Evolutionary conservation across 1,140 invertebrate species (phyloP), one percentile per base, ranked within the genome.

Genomic region (Eriocheir sinensis): DNA sequence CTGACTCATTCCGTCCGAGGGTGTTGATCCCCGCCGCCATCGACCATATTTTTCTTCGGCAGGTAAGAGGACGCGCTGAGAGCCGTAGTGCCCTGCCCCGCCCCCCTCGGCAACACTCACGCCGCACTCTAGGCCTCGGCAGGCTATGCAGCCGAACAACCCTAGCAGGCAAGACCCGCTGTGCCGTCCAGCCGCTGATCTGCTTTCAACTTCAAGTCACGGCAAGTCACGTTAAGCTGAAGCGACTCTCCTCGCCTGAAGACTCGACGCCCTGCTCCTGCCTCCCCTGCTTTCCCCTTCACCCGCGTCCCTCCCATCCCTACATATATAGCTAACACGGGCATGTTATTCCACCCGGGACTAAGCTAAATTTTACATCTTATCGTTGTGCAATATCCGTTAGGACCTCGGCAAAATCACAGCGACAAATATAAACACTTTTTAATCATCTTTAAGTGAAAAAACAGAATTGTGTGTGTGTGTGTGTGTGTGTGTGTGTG

Each of bases 151-250:
- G 27, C 60, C 60, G 4, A 72, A 72, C 60, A n/a, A 12, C 60
- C 60, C 60, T 72, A 21, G 8, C 60, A 72, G 27, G 38, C 44
- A 21, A 21, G 36, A 86, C 44, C 34, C 85, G 34, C 85, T 72
- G 6, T 21, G 8, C 60, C 60, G 60, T 21, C 60, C 60, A n/a
- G 21, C 27, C 12, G 60, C 60, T 72, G 60, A 72, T 72, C 60
- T n/a, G 60, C n/a, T n/a, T n/a, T n/a, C 60, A 72, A 21, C 60
- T 53, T 72, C 60, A 72, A 72, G 60, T 72, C 60, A 72, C 60
- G 60, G 21, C 12, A 12, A 72, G 60, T 72, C 60, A 21, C 60
- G 60, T 21, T 21, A 21, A 72, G 60, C 6, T 21, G 21, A n/a
- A n/a, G 60, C 60, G 21, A 0, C 60, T n/a, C 60, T 72, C 60